Percentiles rank a stretch among this genome's conserved stretches.
phyloP scores from a whole-genome alignment of 1,140 invertebrate genomes.

The Diabrotica undecimpunctata region DNA sequence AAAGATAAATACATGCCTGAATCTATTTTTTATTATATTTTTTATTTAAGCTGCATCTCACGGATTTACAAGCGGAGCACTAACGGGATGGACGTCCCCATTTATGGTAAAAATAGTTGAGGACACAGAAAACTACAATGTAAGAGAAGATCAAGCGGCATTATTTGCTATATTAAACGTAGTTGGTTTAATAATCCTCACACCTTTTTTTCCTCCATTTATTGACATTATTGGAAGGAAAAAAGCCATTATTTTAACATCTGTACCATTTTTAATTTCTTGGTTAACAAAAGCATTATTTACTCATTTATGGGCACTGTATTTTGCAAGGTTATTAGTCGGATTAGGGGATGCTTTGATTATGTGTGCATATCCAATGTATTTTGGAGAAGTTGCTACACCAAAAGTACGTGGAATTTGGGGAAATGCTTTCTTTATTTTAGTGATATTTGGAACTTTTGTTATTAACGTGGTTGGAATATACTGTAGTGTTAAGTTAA shows the following conservation, averaged over 20 bases:
- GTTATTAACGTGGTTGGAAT: conserved; percentile 65
- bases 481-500: conserved; percentile 55
- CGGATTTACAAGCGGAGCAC: conserved; percentile 6
- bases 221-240: conserved; percentile 59
- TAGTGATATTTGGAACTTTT: conserved; percentile 59
- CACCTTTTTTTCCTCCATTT: conserved; percentile 22
- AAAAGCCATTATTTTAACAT: conserved; percentile 58
- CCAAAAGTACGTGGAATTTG: conserved; percentile 60
- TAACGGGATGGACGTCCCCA: conserved; percentile 38
- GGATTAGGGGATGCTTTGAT: conserved; percentile 67
- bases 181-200: conserved; percentile 47
- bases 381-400: conserved; percentile 66
- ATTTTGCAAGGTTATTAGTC: conserved; percentile 52
- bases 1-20: no score
- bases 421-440: conserved; percentile 34
- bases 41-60: conserved; percentile 35
- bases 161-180: conserved; percentile 57
- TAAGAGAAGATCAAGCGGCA: conserved; percentile 58
- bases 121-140: conserved; percentile 42
- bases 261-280: conserved; percentile 60
- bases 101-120: conserved; percentile 35
- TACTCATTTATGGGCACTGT: conserved; percentile 51
- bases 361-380: conserved; percentile 63
- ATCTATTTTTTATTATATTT: no score
- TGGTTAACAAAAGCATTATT: conserved; percentile 63